phyloP scores from a whole-genome alignment of 2,888 invertebrate species.

The Paralinhomoeus sp. region DNA sequence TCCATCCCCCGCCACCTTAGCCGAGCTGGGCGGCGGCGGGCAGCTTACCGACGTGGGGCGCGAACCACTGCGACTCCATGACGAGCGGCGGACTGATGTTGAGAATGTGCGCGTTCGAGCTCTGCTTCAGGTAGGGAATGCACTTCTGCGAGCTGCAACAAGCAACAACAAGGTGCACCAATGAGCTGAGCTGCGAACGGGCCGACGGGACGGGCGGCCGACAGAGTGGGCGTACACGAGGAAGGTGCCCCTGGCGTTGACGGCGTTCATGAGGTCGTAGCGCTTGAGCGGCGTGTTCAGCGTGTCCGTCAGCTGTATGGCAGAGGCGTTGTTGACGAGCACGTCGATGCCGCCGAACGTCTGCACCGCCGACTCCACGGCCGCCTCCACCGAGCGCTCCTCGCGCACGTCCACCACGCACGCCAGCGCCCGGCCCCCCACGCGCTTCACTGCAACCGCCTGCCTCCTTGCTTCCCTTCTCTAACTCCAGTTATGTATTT shows the following conservation, averaged over 20 bases:
- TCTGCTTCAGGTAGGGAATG: conserved; percentile 56
- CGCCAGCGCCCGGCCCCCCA: conserved; percentile 61
- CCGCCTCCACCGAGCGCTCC: conserved; percentile 40
- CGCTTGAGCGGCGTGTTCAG: conserved; percentile 70
- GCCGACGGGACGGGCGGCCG: no score
- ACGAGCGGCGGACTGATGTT: conserved; percentile 82
- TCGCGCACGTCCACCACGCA: conserved; percentile 67
- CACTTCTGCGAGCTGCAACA: conserved; percentile 59
- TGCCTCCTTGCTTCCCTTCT: background rate
- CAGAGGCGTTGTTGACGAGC: conserved; percentile 76
- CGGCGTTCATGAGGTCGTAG: conserved; percentile 80
- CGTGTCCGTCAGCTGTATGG: conserved; percentile 48
- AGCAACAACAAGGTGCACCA: no score
- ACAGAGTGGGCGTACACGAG: conserved; percentile 45
- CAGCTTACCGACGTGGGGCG: conserved; percentile 45
- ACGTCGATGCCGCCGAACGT: conserved; percentile 90
- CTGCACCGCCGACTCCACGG: conserved; percentile 39
- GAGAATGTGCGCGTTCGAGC: conserved; percentile 70
- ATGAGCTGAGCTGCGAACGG: no score
- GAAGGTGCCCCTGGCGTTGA: conserved; percentile 84
- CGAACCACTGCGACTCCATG: conserved; percentile 70
- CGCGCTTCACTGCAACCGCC: conserved; percentile 50
- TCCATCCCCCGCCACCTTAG: no score
- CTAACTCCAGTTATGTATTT: background rate
- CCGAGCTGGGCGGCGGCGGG: no score